Conservation (phyloP, 2,888 invertebrate genomes). For the Silvanus unidentatus region DNA sequence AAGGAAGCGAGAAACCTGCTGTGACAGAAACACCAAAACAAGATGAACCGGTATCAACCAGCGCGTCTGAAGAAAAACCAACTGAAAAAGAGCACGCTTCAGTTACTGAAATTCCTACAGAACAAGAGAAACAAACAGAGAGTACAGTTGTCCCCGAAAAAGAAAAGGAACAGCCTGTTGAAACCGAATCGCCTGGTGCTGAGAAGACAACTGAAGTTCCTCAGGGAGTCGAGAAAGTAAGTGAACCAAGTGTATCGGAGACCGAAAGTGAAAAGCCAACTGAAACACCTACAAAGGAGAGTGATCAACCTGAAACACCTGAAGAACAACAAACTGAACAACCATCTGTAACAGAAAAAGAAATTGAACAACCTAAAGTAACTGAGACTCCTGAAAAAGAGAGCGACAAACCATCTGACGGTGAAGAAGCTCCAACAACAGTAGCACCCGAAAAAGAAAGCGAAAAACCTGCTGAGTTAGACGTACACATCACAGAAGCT, state of each 20-base stretch:
- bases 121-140: slow-evolving; percentile 17
- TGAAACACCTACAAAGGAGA: not conserved
- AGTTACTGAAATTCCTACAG: slow-evolving; percentile 21
- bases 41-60: slow-evolving; percentile 9
- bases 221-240: not conserved
- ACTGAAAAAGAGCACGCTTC: slow-evolving; percentile 9
- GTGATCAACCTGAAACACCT: slow-evolving; percentile 3
- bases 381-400: slow-evolving; percentile 13
- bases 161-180: slow-evolving; percentile 17
- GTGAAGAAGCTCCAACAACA: too few species aligned
- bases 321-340: slow-evolving; percentile 2
- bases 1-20: slow-evolving; percentile 8
- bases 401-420: not conserved
- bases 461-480: not conserved
- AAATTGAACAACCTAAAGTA: not conserved
- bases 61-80: slow-evolving; percentile 4
- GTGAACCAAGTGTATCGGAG: not conserved
- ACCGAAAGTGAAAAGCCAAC: not conserved
- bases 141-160: not conserved
- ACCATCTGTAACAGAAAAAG: not conserved
- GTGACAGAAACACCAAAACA: slow-evolving; percentile 15
- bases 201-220: not conserved
- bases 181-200: not conserved
- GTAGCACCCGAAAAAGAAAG: slow-evolving; percentile 3
- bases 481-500: too few species aligned